Evolutionary conservation across 1,140 invertebrate genomes (phyloP).

Genomic region (Orchesella cincta): DNA sequence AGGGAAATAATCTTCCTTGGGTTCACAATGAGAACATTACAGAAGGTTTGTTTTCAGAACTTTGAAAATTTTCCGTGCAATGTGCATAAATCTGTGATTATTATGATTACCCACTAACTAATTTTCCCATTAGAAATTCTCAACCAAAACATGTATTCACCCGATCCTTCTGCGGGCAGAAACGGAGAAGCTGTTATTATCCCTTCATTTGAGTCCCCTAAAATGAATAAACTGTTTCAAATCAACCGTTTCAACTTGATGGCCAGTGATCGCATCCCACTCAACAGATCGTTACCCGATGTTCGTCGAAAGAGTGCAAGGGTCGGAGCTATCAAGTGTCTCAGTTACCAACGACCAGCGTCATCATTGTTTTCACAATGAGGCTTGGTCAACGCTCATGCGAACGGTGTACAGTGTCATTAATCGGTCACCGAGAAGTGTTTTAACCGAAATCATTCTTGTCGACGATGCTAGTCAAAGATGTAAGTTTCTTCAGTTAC

Average conservation of each 20-base stretch:
- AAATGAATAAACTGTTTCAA: constrained; percentile 77
- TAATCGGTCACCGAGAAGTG: constrained; percentile 72
- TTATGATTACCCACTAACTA: too few species aligned
- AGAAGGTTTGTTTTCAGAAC: constrained; percentile 70
- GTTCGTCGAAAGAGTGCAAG: constrained; percentile 74
- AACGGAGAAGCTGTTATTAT: constrained; percentile 80
- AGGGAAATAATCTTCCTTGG: constrained; percentile 67
- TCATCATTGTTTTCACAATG: constrained; percentile 94
- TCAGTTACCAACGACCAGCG: constrained; percentile 69
- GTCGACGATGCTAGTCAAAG: constrained; percentile 92
- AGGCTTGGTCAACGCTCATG: constrained; percentile 82
- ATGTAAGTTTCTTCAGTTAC: constrained; percentile 59
- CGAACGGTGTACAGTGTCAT: constrained; percentile 83
- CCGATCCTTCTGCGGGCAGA: constrained; percentile 72
- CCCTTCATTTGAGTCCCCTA: constrained; percentile 69
- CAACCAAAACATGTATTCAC: constrained; percentile 79
- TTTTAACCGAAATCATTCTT: constrained; percentile 85
- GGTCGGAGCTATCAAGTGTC: constrained; percentile 59
- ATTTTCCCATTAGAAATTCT: constrained; percentile 69
- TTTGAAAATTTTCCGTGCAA: too few species aligned
- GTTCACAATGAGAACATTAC: constrained; percentile 66
- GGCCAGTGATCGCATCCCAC: constrained; percentile 86
- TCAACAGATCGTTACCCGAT: constrained; percentile 88
- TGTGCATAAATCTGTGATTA: too few species aligned
- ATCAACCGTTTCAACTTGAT: constrained; percentile 89